Conservation (phyloP, 2,888 invertebrate species). For the Coremacera marginata region DNA sequence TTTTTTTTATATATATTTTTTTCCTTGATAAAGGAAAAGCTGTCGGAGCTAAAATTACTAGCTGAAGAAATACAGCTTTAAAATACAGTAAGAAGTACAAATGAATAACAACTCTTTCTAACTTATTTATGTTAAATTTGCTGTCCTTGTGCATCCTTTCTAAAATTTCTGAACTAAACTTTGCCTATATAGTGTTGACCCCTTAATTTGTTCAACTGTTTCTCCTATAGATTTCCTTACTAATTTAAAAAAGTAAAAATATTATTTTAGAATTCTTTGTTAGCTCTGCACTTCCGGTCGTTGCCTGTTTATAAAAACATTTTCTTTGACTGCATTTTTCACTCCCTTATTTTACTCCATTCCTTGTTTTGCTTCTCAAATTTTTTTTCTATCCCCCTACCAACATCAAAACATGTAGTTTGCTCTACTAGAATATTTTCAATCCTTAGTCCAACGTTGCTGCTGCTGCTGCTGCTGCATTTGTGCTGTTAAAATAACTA, state of each 20-base stretch:
- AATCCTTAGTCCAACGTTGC: background rate
- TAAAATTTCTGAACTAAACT: too few relatives aligned
- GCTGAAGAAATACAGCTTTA: too few relatives aligned
- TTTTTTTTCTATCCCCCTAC: background rate
- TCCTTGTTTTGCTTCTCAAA: background rate
- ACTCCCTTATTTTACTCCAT: background rate
- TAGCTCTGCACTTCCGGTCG: conserved; percentile 20
- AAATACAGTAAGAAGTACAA: too few relatives aligned
- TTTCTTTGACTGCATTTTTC: background rate
- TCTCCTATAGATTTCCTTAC: background rate
- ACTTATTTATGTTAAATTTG: too few relatives aligned
- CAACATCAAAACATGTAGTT: background rate
- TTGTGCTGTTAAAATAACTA: too few relatives aligned
- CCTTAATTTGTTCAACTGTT: background rate
- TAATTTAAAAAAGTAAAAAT: background rate
- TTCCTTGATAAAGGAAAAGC: too few relatives aligned
- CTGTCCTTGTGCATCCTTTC: too few relatives aligned
- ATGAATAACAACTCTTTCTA: too few relatives aligned
- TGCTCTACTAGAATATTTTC: background rate
- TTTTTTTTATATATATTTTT: too few relatives aligned
- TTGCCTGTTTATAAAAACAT: conserved; percentile 3
- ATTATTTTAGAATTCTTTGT: background rate
- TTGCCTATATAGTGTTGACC: too few relatives aligned
- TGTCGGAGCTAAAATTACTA: too few relatives aligned
- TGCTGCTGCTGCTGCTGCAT: too few relatives aligned